A percentile compares a stretch with the other conserved stretches of the same genome.
These are phyloP conservation scores for Pachydiplax longipennis DNA, from an alignment of 2,888 invertebrate genomes.

Conservation along the genomic window DNA sequence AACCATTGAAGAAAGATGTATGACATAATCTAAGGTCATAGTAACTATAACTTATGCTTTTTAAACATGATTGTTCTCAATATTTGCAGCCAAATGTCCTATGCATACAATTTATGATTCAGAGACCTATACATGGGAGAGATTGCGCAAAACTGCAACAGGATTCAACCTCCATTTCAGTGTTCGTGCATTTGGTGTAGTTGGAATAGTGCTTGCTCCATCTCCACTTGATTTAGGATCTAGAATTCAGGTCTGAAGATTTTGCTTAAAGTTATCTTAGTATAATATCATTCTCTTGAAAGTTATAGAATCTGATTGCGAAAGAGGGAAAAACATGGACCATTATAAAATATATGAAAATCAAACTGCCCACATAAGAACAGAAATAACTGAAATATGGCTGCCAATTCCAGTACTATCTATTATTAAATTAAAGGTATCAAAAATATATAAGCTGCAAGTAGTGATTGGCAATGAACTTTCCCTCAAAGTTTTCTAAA, in stretches of 20 bases:
- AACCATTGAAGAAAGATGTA: too few relatives aligned
- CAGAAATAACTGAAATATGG: too few relatives aligned
- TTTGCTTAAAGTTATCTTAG: not conserved
- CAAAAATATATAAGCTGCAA: too few relatives aligned
- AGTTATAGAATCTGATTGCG: too few relatives aligned
- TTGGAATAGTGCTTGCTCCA: not conserved
- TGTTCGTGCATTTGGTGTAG: not conserved
- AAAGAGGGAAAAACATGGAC: not conserved
- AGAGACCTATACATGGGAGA: not conserved
- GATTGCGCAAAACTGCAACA: not conserved
- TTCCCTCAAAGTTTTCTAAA: too few relatives aligned
- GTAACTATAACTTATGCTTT: too few relatives aligned
- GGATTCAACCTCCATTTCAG: not conserved
- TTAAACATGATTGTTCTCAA: not conserved
- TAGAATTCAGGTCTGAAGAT: not conserved
- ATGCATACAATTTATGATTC: slow-evolving; percentile 1
- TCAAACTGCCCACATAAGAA: not conserved
- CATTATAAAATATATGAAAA: not conserved
- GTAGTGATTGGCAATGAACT: too few relatives aligned
- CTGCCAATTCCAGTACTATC: too few relatives aligned
- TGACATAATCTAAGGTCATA: too few relatives aligned
- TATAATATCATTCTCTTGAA: too few relatives aligned
- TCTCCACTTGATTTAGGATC: not conserved
- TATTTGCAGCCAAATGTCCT: not conserved
- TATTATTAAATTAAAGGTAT: too few relatives aligned